phyloP scores from a whole-genome alignment of 2,888 invertebrate genomes.

The Pseudoips prasinana region DNA sequence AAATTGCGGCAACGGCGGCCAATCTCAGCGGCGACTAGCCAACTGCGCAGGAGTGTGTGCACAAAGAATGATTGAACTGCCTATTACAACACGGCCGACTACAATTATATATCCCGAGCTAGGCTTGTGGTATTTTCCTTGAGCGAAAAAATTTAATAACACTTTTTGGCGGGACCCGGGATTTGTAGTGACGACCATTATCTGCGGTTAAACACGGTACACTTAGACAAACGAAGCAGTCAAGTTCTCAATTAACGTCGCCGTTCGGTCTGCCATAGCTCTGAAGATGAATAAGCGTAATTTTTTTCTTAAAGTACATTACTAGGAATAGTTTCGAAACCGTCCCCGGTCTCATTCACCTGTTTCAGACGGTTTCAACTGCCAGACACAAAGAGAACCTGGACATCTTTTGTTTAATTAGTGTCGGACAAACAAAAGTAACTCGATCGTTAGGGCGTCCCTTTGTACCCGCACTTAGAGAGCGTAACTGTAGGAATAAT shows the following conservation, averaged over 20 bases:
- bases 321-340: slow-evolving; percentile 30
- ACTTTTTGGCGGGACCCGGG: too few species aligned
- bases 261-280: slow-evolving; percentile 56
- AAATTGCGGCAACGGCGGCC: too few species aligned
- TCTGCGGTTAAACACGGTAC: too few species aligned
- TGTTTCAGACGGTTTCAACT: slow-evolving; percentile 51
- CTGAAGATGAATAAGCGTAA: slow-evolving; percentile 41
- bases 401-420: slow-evolving; percentile 76
- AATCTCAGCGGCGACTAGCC: too few species aligned
- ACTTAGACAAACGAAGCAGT: too few species aligned
- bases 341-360: slow-evolving; percentile 53
- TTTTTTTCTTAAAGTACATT: slow-evolving; percentile 36
- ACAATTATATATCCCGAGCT: too few species aligned
- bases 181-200: too few species aligned
- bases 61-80: too few species aligned
- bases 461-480: slow-evolving; percentile 59
- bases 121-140: too few species aligned
- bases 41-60: too few species aligned
- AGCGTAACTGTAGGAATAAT: slow-evolving; percentile 61
- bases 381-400: slow-evolving; percentile 49
- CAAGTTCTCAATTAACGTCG: slow-evolving; percentile 55
- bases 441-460: slow-evolving; percentile 67
- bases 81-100: too few species aligned
- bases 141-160: too few species aligned
- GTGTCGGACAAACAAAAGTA: slow-evolving; percentile 71